Base-by-base conservation (phyloP, 2,888 invertebrate species). In the Cryptus armator region DNA sequence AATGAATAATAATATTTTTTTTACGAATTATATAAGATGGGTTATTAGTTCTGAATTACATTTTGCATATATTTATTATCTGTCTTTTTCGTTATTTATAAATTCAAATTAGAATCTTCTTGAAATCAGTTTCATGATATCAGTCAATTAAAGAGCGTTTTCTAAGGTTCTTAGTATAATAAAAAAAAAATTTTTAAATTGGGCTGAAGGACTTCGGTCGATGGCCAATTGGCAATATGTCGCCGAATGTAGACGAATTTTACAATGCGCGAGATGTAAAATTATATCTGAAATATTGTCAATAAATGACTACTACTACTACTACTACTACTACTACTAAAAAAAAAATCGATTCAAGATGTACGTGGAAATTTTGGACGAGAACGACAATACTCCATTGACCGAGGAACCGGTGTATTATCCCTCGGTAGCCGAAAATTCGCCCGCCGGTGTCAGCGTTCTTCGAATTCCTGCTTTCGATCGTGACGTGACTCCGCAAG, bases 361-460 rank as follows among this genome's bases (percentile, higher is more conserved):
- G 66, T 98, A 96, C 93, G 95, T 98, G 71, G 96, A 97, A 92
- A 97, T 99, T 87, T 95, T 96, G 89, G 98, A 99, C 94, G 97
- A 97, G 92, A 99, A 99, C 94, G 99, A 99, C 95, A 98, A 99
- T 95, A 96, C 97, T 62, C 99, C 99, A 76, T 95, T 98, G 94
- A 98, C 99, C 86, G 96, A 96, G 89, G 96, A 96, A 90, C 98
- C 99, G 14, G 96, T 97, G 83, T 99, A 99, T 95, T 96, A 96
- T 92, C 97, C 97, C 3, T 95, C 95, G 44, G 96, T 99, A 85
- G 93, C 95, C 46, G 99, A 99, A 95, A 97, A 97, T 93, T 96
- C 97, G 90, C 96, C 96, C 14, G 94, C 95, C 48, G 97, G 97
- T 88, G 95, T 96, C 86, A 95, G 95, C 86, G 97, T 99, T 78